Percentiles rank a stretch among this genome's conserved stretches.
Conservation (phyloP, 2,888 invertebrate genomes). For the Dynastes maya region DNA sequence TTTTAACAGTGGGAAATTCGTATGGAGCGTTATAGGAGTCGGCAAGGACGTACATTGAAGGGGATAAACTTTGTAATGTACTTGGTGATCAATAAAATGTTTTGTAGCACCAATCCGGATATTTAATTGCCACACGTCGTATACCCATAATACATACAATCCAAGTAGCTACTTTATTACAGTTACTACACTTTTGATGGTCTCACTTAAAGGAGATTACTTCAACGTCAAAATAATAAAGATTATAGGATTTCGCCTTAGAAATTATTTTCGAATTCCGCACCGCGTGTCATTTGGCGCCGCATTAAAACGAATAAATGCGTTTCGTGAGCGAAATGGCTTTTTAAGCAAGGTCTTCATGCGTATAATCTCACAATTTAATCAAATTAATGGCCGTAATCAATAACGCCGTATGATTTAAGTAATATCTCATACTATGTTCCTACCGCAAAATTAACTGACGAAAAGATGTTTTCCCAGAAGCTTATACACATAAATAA, state of each 20-base stretch:
- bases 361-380: constrained; percentile 24
- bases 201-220: not conserved
- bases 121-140: no score
- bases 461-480: constrained; percentile 15
- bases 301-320: not conserved
- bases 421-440: constrained; percentile 12
- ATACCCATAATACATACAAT: not conserved
- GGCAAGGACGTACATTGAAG: no score
- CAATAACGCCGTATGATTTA: constrained; percentile 31
- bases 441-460: not conserved
- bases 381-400: constrained; percentile 34
- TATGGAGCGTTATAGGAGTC: no score
- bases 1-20: no score
- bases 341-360: constrained; percentile 15
- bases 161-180: not conserved
- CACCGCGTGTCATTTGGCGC: not conserved
- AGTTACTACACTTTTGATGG: not conserved
- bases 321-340: constrained; percentile 15
- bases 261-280: constrained; percentile 13
- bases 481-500: no score
- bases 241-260: not conserved
- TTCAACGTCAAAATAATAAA: constrained; percentile 4
- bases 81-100: no score
- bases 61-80: no score
- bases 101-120: no score